Conservation (phyloP, 1,140 invertebrate genomes). For the Uloborus diversus region DNA sequence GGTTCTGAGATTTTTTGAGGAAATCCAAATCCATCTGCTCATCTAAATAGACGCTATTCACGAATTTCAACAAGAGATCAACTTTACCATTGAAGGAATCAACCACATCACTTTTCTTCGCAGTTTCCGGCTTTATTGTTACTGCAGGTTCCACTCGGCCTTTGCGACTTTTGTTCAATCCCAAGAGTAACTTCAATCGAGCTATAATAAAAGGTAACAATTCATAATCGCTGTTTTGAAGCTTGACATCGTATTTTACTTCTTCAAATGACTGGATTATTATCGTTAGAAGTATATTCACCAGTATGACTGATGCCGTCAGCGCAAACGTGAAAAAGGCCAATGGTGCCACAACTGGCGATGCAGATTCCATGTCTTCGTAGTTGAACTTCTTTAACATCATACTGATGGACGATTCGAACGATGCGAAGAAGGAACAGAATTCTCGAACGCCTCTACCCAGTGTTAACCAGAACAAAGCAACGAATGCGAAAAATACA, state of each 20-base stretch:
- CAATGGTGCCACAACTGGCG: slow-evolving; percentile 66
- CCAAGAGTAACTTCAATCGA: slow-evolving; percentile 59
- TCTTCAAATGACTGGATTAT: slow-evolving; percentile 66
- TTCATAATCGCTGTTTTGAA: slow-evolving; percentile 62
- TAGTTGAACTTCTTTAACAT: slow-evolving; percentile 70
- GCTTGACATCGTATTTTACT: slow-evolving; percentile 61
- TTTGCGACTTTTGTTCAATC: slow-evolving; percentile 29
- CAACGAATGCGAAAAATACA: slow-evolving; percentile 63
- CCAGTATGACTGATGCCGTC: slow-evolving; percentile 68
- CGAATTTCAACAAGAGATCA: slow-evolving; percentile 64
- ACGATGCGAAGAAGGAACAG: slow-evolving; percentile 66
- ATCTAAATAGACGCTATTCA: slow-evolving; percentile 65
- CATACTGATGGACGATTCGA: slow-evolving; percentile 68
- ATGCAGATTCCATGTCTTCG: slow-evolving; percentile 64
- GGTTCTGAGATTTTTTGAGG: slow-evolving; percentile 7
- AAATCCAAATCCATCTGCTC: slow-evolving; percentile 59
- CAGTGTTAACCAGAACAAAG: slow-evolving; percentile 68
- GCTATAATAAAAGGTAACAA: slow-evolving; percentile 62
- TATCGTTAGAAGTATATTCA: slow-evolving; percentile 71
- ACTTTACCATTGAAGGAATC: slow-evolving; percentile 64
- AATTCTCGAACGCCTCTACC: slow-evolving; percentile 65
- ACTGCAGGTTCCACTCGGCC: not conserved
- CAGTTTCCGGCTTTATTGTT: not conserved
- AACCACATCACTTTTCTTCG: slow-evolving; percentile 57
- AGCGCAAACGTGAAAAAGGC: slow-evolving; percentile 69